phyloP scores from a whole-genome alignment of 2,888 invertebrate species.

The Habroteleia sp. region DNA sequence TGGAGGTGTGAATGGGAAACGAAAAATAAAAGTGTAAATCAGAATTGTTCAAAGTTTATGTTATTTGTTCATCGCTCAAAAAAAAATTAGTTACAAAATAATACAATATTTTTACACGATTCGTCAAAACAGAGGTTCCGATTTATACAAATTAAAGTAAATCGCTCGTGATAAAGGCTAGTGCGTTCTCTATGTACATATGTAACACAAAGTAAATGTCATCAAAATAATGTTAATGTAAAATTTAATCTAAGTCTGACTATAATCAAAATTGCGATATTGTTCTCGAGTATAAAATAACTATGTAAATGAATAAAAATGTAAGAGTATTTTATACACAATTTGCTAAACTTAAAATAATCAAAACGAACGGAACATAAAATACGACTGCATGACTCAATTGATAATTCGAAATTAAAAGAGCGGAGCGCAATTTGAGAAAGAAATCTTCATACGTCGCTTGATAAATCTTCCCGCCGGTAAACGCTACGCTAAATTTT shows the following conservation, averaged over 20 bases:
- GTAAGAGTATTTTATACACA: slow-evolving; percentile 53
- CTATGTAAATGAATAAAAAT: slow-evolving; percentile 28
- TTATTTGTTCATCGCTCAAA: slow-evolving; percentile 54
- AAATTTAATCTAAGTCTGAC: slow-evolving; percentile 54
- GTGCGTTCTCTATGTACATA: slow-evolving; percentile 51
- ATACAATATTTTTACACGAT: slow-evolving; percentile 61
- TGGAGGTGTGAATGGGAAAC: slow-evolving; percentile 28
- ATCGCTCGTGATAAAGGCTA: slow-evolving; percentile 34
- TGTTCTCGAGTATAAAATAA: slow-evolving; percentile 6
- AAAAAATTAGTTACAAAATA: slow-evolving; percentile 58
- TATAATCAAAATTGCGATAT: slow-evolving; percentile 47
- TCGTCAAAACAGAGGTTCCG: slow-evolving; percentile 37
- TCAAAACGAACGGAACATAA: slow-evolving; percentile 42
- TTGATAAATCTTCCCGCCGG: slow-evolving; percentile 48
- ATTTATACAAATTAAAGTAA: slow-evolving; percentile 52
- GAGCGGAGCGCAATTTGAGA: slow-evolving; percentile 47
- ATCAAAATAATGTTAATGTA: slow-evolving; percentile 29
- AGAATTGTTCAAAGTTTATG: slow-evolving; percentile 39
- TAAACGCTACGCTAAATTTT: slow-evolving; percentile 56
- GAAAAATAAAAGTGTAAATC: slow-evolving; percentile 40
- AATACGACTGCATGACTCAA: slow-evolving; percentile 29
- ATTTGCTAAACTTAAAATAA: slow-evolving; percentile 42
- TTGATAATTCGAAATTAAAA: slow-evolving; percentile 8
- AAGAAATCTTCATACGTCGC: slow-evolving; percentile 61
- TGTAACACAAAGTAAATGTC: slow-evolving; percentile 55